These are phyloP conservation scores for Malacoraja senta DNA, from an alignment of 2,797 vertebrate species.

Conservation along the genomic window DNA sequence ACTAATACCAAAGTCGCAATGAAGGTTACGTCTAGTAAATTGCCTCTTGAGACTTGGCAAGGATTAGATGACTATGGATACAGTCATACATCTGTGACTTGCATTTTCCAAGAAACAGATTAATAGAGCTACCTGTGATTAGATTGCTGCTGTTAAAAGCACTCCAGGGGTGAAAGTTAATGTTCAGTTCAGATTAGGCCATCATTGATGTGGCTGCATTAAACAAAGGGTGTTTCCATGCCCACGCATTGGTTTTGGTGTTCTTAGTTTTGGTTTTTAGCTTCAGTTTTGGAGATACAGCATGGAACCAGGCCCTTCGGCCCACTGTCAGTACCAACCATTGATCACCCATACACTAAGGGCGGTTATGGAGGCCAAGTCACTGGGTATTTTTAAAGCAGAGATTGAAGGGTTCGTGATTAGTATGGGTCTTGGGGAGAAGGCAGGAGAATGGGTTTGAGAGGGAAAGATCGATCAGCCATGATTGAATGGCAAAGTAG, in stretches of 20 bases:
- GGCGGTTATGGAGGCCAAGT: no score
- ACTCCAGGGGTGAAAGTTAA: background rate
- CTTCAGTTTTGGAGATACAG: no score
- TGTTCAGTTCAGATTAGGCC: background rate
- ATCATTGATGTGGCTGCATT: background rate
- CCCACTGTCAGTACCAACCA: no score
- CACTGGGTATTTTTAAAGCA: no score
- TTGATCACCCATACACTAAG: no score
- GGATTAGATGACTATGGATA: background rate
- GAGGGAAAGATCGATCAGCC: no score
- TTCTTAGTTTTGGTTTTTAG: no score
- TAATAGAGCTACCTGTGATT: background rate
- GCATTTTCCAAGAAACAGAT: background rate
- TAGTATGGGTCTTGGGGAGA: no score
- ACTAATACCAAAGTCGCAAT: background rate
- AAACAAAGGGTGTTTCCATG: background rate
- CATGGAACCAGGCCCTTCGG: no score
- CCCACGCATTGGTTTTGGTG: background rate
- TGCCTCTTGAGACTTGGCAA: background rate
- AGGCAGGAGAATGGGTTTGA: no score
- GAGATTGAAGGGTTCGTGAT: no score
- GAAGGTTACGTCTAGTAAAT: background rate
- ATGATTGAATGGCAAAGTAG: no score
- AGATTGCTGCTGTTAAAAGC: background rate
- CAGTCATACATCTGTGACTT: background rate